Evolutionary conservation across 1,140 invertebrate genomes (phyloP), one percentile per base, ranked within the genome.

Genomic region (Cyclina sinensis): DNA sequence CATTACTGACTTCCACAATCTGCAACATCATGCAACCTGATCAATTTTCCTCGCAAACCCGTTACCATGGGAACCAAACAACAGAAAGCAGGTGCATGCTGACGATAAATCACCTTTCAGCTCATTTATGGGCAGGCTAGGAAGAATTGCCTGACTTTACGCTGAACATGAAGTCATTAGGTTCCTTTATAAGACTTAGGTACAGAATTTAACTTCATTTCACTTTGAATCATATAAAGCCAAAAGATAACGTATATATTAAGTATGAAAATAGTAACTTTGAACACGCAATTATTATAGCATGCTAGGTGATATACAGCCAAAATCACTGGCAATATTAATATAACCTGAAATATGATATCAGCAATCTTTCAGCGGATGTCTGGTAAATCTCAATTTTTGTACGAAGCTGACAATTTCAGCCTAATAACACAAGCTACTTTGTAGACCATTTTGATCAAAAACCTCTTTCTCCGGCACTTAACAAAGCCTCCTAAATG

Each of bases 41-140:
- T 84, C 82, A 84, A 84, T 84, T 81, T 84, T 84, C 82, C 82
- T 24, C 43, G 4, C n/a, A 24, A 83, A 84, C 54, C 43, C 12
- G 82, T 84, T 73, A 35, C 82, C 82, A 84, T 73, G 62, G 82
- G n/a, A 54, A 84, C 82, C 0, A 54, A 30, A 74, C 37, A 43
- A 74, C 70, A 39, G 39, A 78, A 48, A 35, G 74, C 74, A 78
- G 74, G 74, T 78, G 74, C 46, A 78, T 78, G 74, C 21, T 78
- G 14, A 54, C 4, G 46, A 78, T 78, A 78, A 78, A 78, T 78
- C 74, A 78, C 74, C 74, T 78, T 35, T 78, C 74, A 30, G 32
- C 5, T 35, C 11, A 27, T 78, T 78, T 78, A 78, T 78, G 74
- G 74, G 48, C 46, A 78, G 35, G 18, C 3, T 16, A 18, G 43